A percentile compares a stretch with the other conserved stretches of the same genome.
Evolutionary conservation across 2,888 invertebrate species (phyloP).

Genomic region (Drosophila cracens): DNA sequence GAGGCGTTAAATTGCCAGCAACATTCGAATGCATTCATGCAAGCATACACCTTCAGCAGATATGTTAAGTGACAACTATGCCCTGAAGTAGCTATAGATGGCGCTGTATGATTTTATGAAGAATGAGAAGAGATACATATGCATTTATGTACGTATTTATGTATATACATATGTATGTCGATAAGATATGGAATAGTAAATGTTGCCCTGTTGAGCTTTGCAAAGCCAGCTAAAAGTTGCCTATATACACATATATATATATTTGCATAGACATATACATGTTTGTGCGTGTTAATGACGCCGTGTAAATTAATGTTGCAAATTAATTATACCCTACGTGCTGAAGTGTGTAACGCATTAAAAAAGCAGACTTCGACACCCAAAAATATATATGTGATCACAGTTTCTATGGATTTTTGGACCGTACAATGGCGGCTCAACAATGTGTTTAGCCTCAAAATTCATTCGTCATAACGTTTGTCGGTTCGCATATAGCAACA

Average conservation of each 20-base stretch:
- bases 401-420: background rate
- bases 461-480: conserved; percentile 31
- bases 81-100: background rate
- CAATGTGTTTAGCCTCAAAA: background rate
- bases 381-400: background rate
- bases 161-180: background rate
- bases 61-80: background rate
- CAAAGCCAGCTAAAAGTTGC: background rate
- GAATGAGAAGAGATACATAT: background rate
- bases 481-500: conserved; percentile 25
- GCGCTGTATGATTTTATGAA: background rate
- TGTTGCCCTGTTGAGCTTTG: conserved; percentile 1
- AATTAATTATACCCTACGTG: background rate
- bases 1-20: conserved; percentile 17
- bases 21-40: conserved; percentile 5
- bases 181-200: background rate
- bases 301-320: background rate
- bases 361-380: background rate
- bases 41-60: background rate
- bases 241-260: background rate
- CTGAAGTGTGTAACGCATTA: background rate
- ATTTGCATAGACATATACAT: background rate
- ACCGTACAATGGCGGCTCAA: background rate
- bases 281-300: background rate
- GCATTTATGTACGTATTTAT: background rate